Percentiles rank a stretch among this genome's conserved stretches.
phyloP scores from a whole-genome alignment of 2,888 invertebrate species.

The Eupithecia tripunctaria region DNA sequence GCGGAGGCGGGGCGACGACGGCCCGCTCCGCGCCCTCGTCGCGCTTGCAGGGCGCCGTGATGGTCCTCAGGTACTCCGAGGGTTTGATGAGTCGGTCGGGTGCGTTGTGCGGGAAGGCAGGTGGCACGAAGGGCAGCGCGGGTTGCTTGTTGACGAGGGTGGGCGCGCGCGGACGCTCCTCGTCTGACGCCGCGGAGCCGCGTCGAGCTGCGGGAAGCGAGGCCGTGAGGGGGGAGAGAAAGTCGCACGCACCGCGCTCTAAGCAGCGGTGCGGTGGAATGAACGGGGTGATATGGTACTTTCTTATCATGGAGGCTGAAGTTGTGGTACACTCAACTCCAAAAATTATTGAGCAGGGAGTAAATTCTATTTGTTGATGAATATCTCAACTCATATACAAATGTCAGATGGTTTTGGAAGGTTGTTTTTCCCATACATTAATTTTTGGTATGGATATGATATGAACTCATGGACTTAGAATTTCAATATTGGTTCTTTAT shows the following conservation, averaged over 20 bases:
- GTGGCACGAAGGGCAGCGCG: conserved; percentile 95
- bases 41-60: conserved; percentile 86
- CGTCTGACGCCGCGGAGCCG: conserved; percentile 77
- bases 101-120: conserved; percentile 92
- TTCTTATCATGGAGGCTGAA: conserved; percentile 8
- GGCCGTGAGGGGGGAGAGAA: conserved; percentile 74
- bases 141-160: conserved; percentile 94
- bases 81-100: conserved; percentile 95
- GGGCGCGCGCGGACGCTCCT: conserved; percentile 82
- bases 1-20: conserved; percentile 80
- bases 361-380: not conserved
- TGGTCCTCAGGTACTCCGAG: conserved; percentile 95
- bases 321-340: not conserved
- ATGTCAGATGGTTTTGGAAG: not conserved
- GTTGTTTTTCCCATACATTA: not conserved
- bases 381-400: not conserved
- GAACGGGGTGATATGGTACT: conserved; percentile 31
- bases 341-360: not conserved
- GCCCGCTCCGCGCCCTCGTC: conserved; percentile 86
- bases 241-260: conserved; percentile 70
- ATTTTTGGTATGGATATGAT: not conserved
- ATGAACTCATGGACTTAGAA: no score
- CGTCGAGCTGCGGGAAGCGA: conserved; percentile 73
- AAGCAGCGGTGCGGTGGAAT: conserved; percentile 36
- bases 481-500: no score